Base-by-base conservation (phyloP, 2,113 vertebrate genomes). In the Tor tambroides region DNA sequence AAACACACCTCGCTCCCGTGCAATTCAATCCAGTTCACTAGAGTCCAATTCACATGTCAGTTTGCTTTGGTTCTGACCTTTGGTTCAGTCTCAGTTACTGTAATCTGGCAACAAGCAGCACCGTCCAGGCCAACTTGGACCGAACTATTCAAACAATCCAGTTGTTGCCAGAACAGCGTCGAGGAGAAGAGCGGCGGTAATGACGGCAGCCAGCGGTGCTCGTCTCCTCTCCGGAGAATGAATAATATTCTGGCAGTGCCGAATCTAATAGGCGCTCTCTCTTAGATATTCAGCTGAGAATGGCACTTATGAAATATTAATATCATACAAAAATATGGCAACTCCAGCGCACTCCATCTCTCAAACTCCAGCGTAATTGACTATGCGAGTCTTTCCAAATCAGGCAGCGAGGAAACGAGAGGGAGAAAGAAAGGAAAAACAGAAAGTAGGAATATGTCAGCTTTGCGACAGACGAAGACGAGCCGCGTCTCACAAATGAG, bases 261-360 rank as follows among this genome's bases (percentile, higher is more conserved):
- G 87, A 90, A 89, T 90, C 93, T 95, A 95, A 95, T 94, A 94
- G 93, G 93, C 81, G 43, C 65, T 71, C 81, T 83, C 92, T 93
- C 93, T 95, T 94, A 95, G 94, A 95, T 95, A 94, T 94, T 94
- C 93, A 91, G 93, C 93, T 93, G 93, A 95, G 94, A 95, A 95
- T 94, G 94, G 94, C 67, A 83, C 94, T 94, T 94, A 95, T 96
- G 91, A 93, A 96, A 96, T 96, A 95, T 96, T 96, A 95, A 96
- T 95, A 94, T 93, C 91, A 85, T 92, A 94, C 94, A 93, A 95
- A 95, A 95, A 95, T 94, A 94, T 94, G 94, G 93, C 94, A 94
- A 92, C 91, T 83, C 72, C 77, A 91, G 93, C 93, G 91, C 91
- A 92, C 94, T 93, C 93, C 92, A 92, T 93, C 90, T 93, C 91